Percentiles rank a stretch among this genome's conserved stretches.
phyloP scores from a whole-genome alignment of 2,113 vertebrate genomes.

The Conger conger region DNA sequence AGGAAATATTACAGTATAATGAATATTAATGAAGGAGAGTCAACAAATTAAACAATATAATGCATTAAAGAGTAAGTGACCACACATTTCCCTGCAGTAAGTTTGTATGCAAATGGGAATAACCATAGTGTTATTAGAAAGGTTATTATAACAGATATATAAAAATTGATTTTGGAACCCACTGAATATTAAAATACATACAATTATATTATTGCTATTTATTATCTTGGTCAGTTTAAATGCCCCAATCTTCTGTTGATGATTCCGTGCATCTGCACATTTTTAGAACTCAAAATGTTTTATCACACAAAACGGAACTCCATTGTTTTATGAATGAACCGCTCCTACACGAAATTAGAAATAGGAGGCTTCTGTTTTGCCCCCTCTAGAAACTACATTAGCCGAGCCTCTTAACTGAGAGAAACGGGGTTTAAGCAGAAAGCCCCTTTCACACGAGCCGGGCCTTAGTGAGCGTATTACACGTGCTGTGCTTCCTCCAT shows the following conservation, averaged over 20 bases:
- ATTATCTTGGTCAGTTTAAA: neutral
- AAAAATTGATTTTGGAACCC: neutral
- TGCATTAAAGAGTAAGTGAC: neutral
- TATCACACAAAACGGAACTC: constrained; percentile 12
- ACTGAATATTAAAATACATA: neutral
- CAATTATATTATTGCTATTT: neutral
- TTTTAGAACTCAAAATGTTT: neutral
- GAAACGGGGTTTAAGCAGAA: constrained; percentile 47
- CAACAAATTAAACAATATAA: neutral
- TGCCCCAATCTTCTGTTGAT: neutral
- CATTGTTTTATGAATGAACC: constrained; percentile 15
- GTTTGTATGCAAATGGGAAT: neutral
- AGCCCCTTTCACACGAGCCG: constrained; percentile 12
- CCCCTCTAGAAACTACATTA: constrained; percentile 30
- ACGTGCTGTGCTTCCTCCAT: constrained; percentile 10
- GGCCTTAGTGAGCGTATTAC: constrained; percentile 21
- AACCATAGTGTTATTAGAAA: neutral
- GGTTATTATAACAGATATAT: too few species aligned
- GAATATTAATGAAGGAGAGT: neutral
- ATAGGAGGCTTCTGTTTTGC: constrained; percentile 26
- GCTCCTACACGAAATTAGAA: constrained; percentile 12
- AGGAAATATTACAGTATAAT: neutral
- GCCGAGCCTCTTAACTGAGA: constrained; percentile 27
- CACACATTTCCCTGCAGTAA: neutral
- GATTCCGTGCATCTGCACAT: neutral